Percentiles rank a stretch among this genome's conserved stretches.
Conservation (phyloP, 2,113 vertebrate genomes). For the Syngnathus floridae region DNA sequence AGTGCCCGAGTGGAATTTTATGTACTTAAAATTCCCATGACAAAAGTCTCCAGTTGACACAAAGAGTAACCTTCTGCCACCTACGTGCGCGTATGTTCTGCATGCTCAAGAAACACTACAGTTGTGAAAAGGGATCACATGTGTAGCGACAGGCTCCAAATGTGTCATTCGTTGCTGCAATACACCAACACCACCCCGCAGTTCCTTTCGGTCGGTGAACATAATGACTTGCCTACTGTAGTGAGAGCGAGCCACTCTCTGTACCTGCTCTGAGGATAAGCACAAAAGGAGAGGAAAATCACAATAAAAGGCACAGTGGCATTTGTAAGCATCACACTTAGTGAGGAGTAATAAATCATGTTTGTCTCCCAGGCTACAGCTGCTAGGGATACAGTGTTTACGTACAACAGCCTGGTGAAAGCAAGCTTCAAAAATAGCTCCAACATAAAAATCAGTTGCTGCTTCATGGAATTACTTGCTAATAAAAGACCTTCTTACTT, state of each 20-base stretch:
- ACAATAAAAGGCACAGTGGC: conserved; percentile 32
- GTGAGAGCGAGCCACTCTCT: conserved; percentile 53
- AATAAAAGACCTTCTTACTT: conserved; percentile 1
- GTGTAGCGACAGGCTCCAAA: conserved; percentile 13
- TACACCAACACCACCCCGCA: conserved; percentile 40
- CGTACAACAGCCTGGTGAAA: background rate
- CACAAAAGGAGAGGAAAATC: conserved; percentile 35
- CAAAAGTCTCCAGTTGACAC: conserved; percentile 20
- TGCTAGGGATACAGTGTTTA: conserved; percentile 5
- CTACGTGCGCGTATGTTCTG: conserved; percentile 8
- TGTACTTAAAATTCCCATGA: no score
- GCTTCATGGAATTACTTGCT: background rate
- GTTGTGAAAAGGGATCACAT: conserved; percentile 30
- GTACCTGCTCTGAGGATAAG: conserved; percentile 40
- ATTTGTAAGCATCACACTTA: conserved; percentile 28
- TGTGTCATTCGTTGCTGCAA: conserved; percentile 6
- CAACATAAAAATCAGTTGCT: conserved; percentile 6
- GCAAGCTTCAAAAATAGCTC: background rate
- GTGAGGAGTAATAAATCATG: conserved; percentile 22
- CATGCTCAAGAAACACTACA: conserved; percentile 39
- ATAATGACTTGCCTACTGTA: conserved; percentile 31
- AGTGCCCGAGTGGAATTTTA: no score
- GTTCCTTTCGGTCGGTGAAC: conserved; percentile 36
- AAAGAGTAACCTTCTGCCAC: conserved; percentile 25
- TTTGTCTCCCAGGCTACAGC: conserved; percentile 33